Evolutionary conservation across 1,140 invertebrate species (phyloP).

Genomic region (Anagrus nilaparvatae): DNA sequence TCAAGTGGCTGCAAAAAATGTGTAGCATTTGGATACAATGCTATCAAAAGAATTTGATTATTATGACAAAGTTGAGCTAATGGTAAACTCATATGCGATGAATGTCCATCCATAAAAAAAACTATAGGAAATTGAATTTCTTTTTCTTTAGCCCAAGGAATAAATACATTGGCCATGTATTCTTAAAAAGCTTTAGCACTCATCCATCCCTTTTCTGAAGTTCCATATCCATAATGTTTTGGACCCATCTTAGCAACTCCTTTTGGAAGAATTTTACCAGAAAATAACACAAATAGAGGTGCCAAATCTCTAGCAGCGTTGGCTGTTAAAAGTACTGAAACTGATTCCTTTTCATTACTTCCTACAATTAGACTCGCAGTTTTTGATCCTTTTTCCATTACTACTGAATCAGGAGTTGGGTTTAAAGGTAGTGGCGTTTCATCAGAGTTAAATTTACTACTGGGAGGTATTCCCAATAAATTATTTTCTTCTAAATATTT

Average conservation of each 20-base stretch:
- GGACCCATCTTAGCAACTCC: slow-evolving; percentile 20
- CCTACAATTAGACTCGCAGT: slow-evolving; percentile 1
- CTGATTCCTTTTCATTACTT: slow-evolving; percentile 12
- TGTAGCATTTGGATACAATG: slow-evolving; percentile 30
- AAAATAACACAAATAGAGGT: slow-evolving; percentile 12
- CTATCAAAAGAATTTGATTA: slow-evolving; percentile 24
- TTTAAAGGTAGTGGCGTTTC: slow-evolving; percentile 3
- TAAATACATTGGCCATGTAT: slow-evolving; percentile 34
- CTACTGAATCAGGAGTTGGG: background rate
- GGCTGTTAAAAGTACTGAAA: slow-evolving; percentile 3
- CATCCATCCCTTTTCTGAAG: slow-evolving; percentile 36
- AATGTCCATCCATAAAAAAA: slow-evolving; percentile 35
- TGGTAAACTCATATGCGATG: slow-evolving; percentile 25
- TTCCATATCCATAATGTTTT: slow-evolving; percentile 27
- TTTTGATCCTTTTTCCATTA: slow-evolving; percentile 10
- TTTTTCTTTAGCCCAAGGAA: slow-evolving; percentile 29
- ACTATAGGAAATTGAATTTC: slow-evolving; percentile 27
- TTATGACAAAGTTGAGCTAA: slow-evolving; percentile 25
- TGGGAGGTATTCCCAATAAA: no score
- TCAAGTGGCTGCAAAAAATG: slow-evolving; percentile 30
- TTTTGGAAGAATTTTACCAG: slow-evolving; percentile 10
- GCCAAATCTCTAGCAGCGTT: slow-evolving; percentile 12
- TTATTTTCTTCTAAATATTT: no score
- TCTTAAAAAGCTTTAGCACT: slow-evolving; percentile 32
- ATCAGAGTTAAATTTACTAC: no score